phyloP scores from a whole-genome alignment of 2,797 vertebrate genomes.

The Distichodus sexfasciatus region DNA sequence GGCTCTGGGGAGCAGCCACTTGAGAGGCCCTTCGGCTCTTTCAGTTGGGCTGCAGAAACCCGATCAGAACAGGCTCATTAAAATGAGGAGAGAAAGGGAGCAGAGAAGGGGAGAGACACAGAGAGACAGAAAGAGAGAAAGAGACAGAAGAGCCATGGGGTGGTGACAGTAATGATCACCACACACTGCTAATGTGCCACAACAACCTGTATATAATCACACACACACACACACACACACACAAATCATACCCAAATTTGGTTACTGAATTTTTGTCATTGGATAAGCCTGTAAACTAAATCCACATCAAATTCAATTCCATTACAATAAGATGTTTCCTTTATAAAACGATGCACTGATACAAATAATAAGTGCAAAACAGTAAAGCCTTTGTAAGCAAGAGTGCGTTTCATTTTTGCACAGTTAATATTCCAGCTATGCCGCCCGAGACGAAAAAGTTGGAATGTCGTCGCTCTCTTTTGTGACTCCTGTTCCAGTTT shows the following conservation, averaged over 20 bases:
- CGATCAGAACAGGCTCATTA: constrained; percentile 47
- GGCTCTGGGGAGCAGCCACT: neutral
- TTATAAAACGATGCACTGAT: neutral
- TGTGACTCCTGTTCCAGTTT: constrained; percentile 79
- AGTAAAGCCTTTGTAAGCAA: no score
- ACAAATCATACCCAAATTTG: constrained; percentile 29
- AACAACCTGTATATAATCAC: no score
- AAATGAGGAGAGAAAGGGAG: constrained; percentile 9
- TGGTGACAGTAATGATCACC: constrained; percentile 35
- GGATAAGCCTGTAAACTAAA: constrained; percentile 21
- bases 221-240: no score
- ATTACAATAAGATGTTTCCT: neutral
- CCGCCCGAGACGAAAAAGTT: constrained; percentile 22
- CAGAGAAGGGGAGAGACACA: constrained; percentile 13
- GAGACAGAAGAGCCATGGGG: constrained; percentile 4
- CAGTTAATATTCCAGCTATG: constrained; percentile 5
- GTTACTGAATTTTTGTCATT: constrained; percentile 25
- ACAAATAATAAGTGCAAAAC: neutral
- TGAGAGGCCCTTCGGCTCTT: constrained; percentile 5
- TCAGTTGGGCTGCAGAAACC: constrained; percentile 33
- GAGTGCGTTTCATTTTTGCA: neutral
- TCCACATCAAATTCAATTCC: neutral
- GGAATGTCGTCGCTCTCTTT: constrained; percentile 59
- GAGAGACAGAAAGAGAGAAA: constrained; percentile 5
- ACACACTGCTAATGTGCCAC: constrained; percentile 22